Conservation (phyloP, 2,113 vertebrate species). For the Nasalis larvatus region DNA sequence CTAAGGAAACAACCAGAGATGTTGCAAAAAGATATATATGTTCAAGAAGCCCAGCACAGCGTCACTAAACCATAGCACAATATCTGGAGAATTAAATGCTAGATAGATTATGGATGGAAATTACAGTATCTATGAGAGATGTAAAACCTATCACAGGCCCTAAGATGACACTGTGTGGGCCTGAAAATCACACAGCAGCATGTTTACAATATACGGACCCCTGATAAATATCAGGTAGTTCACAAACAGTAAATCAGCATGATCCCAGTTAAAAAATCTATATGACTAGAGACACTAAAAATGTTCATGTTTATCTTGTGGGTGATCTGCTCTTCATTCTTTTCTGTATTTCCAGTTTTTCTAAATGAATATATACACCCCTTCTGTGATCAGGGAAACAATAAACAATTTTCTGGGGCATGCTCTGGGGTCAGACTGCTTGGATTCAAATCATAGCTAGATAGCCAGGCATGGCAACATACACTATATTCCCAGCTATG, state of each 20-base stretch:
- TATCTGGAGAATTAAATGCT: not conserved
- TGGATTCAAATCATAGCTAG: not conserved
- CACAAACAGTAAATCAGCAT: rapidly evolving
- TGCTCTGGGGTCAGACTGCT: not conserved
- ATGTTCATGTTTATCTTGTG: not conserved
- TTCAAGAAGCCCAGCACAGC: not conserved
- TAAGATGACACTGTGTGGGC: not conserved
- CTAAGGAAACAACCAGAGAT: not conserved
- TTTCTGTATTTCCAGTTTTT: not conserved
- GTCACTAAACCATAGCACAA: not conserved
- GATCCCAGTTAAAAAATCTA: not conserved
- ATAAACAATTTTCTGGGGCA: not conserved
- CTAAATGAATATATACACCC: not conserved
- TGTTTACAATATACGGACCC: not conserved
- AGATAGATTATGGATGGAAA: not conserved
- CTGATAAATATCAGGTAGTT: not conserved
- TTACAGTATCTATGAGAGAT: not conserved
- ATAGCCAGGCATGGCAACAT: not conserved
- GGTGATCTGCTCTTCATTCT: not conserved
- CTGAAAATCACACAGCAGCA: not conserved
- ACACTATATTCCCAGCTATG: not conserved
- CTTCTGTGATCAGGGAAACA: not conserved
- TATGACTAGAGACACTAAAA: not conserved
- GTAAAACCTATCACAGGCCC: not conserved
- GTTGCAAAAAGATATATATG: not conserved